These are phyloP conservation scores for Eutrigla gurnardus DNA, from an alignment of 2,797 vertebrate species.

Conservation along the genomic window DNA sequence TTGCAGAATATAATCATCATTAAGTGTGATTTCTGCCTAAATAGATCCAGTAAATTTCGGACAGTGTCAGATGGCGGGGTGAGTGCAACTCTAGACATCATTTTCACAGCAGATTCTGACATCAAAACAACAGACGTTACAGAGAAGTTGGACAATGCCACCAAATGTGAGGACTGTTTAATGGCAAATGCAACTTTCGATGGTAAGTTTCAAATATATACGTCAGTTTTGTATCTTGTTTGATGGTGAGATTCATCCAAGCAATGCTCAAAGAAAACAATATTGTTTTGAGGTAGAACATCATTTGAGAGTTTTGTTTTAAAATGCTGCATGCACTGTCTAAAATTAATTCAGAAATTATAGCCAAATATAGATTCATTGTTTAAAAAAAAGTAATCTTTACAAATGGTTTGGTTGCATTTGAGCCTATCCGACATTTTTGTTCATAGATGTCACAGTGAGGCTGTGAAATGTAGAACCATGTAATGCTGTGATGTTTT, in stretches of 20 bases:
- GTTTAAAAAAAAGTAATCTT: background rate
- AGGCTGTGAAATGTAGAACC: background rate
- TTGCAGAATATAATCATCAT: background rate
- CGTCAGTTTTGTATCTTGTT: background rate
- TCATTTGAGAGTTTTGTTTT: background rate
- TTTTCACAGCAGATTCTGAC: rapidly evolving
- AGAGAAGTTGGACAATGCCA: rapidly evolving
- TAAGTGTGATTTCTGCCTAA: conserved; percentile 13
- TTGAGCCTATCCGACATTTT: background rate
- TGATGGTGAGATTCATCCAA: background rate
- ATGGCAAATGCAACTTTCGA: rapidly evolving
- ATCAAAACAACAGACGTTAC: rapidly evolving
- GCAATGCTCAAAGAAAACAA: background rate
- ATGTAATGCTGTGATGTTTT: background rate
- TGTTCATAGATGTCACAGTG: background rate
- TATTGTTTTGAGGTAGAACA: background rate
- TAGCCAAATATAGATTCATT: background rate
- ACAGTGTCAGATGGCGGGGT: rapidly evolving
- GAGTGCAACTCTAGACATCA: conserved; percentile 50
- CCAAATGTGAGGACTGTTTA: rapidly evolving
- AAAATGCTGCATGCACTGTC: background rate
- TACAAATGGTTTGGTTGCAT: background rate
- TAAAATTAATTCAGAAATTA: background rate
- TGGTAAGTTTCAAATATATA: conserved; percentile 16
- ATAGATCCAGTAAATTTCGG: background rate